A percentile compares a stretch with the other conserved stretches of the same genome.
These are phyloP conservation scores for Acronicta psi DNA, from an alignment of 2,888 invertebrate species.

Conservation along the genomic window DNA sequence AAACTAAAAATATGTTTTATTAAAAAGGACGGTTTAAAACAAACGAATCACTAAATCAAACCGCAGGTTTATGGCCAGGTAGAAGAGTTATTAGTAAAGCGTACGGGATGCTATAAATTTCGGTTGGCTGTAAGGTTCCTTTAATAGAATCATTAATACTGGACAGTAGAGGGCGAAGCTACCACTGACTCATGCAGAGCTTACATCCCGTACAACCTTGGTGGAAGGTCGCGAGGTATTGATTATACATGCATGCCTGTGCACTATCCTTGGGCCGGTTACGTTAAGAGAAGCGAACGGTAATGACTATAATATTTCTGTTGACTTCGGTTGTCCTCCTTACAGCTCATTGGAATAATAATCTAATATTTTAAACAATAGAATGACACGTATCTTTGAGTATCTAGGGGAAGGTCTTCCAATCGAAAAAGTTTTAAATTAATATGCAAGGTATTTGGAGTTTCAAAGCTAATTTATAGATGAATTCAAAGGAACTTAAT, in stretches of 20 bases:
- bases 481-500: too few relatives aligned
- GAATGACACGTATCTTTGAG: not conserved
- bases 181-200: conserved; percentile 35
- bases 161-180: conserved; percentile 33
- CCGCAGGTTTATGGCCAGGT: conserved; percentile 54
- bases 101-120: conserved; percentile 68
- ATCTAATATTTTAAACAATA: not conserved
- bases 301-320: conserved; percentile 20
- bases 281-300: conserved; percentile 31
- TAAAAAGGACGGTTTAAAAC: conserved; percentile 49
- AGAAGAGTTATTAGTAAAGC: conserved; percentile 58
- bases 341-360: not conserved
- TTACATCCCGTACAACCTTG: conserved; percentile 42
- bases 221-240: conserved; percentile 33
- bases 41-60: conserved; percentile 57
- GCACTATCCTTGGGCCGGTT: conserved; percentile 44
- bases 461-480: too few relatives aligned
- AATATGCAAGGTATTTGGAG: too few relatives aligned
- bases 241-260: conserved; percentile 42
- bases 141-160: conserved; percentile 69
- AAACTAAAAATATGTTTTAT: conserved; percentile 18
- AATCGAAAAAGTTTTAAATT: too few relatives aligned
- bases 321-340: conserved; percentile 13
- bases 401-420: too few relatives aligned
- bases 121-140: conserved; percentile 60